Base-by-base conservation (phyloP, 2,888 invertebrate species). In the Tipula helvola region DNA sequence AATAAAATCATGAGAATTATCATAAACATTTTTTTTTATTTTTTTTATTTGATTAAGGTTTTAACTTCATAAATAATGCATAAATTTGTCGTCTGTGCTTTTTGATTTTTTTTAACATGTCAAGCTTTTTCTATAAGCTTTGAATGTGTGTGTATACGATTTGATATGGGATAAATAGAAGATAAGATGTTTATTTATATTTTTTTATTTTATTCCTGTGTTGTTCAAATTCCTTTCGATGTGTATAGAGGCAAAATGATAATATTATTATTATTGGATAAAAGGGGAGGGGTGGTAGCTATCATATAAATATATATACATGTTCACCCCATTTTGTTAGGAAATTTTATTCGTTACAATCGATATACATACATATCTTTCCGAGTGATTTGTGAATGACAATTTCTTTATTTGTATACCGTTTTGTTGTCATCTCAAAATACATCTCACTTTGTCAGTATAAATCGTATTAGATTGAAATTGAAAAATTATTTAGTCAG, bases 301-400 rank as follows among this genome's bases (percentile, higher is more conserved):
- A 28, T 28, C 28, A 28, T 28, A 28, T 28, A 28, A 28, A 28
- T 28, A 28, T 28, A n/a, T 28, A 28, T 71, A 28, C 28, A 28
- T 28, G 28, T 71, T 28, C 10, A 57, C 52, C 52, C 52, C 52
- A 71, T 84, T 39, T 36, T 36, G 83, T 13, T 13, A 84, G 36
- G 13, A 39, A n/a, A 18, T 85, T 44, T 44, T 42, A 42, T 42
- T 85, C 12, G 10, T 42, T 41, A 85, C 85, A 16, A 42, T 85
- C 85, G 10, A 85, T 57, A 57, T 12, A n/a, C n/a, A 57, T 5
- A 16, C 3, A 12, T 44, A 28, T 28, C 44, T 85, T 85, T 42
- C 44, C 44, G 18, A 85, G 85, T 85, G 85, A 85, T 85, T 85
- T 85, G 85, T 42, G 85, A 85, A 85, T 85, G 85, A 85, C 85